These are phyloP conservation scores for Ecliptopera silaceata DNA, from an alignment of 2,888 invertebrate species.

Conservation along the genomic window DNA sequence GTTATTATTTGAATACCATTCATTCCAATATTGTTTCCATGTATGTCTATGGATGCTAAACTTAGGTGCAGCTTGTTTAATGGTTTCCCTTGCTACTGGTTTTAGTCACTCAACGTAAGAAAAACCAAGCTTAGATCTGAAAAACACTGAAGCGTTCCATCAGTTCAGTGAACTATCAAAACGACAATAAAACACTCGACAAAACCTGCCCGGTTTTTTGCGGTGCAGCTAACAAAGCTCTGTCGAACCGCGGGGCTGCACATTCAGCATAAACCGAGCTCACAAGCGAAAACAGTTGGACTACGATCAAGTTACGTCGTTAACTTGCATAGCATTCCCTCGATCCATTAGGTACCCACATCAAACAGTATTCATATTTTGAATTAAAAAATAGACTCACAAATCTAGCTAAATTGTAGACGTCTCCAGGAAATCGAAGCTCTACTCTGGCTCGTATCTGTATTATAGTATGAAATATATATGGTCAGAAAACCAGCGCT, in stretches of 20 bases:
- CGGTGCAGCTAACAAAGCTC: constrained; percentile 18
- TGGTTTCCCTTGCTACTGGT: no score
- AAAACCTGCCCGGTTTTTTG: constrained; percentile 10
- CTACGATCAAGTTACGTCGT: constrained; percentile 17
- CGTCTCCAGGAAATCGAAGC: no score
- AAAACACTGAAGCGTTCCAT: background rate
- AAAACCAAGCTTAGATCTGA: background rate
- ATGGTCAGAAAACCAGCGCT: no score
- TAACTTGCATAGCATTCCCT: constrained; percentile 9
- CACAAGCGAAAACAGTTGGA: constrained; percentile 11
- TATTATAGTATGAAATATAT: no score
- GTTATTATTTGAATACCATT: constrained; percentile 1
- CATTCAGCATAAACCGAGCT: constrained; percentile 24
- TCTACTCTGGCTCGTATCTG: no score
- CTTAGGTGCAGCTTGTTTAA: background rate
- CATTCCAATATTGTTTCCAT: background rate
- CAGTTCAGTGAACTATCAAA: constrained; percentile 8
- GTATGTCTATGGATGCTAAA: background rate
- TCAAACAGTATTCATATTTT: no score
- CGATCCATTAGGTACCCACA: background rate
- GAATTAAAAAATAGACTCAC: no score
- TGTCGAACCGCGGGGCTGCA: constrained; percentile 20
- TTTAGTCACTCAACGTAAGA: no score
- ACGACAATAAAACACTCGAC: constrained; percentile 6
- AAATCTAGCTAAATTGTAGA: no score